phyloP scores from a whole-genome alignment of 2,113 vertebrate species.

The Myotis lucifugus region DNA sequence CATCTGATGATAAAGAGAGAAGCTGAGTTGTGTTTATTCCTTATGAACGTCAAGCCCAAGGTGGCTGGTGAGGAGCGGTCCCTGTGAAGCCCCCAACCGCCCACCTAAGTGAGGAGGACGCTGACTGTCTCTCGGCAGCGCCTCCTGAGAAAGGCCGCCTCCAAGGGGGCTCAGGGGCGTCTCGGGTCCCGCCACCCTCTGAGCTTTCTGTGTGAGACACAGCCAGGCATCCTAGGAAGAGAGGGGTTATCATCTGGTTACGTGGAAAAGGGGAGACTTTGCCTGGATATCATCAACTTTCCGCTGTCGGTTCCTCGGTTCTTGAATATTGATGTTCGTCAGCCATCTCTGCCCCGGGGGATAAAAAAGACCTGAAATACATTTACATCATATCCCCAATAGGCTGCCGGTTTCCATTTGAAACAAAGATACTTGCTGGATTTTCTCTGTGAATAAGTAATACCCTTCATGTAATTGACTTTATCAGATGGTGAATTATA shows the following conservation, averaged over 20 bases:
- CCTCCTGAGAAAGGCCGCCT: not conserved
- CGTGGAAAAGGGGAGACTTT: not conserved
- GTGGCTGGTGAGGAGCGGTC: not conserved
- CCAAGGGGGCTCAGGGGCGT: not conserved
- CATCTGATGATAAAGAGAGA: not conserved
- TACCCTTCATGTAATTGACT: not conserved
- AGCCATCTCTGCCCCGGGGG: not conserved
- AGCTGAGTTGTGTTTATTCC: not conserved
- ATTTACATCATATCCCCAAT: not conserved
- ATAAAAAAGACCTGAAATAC: not conserved
- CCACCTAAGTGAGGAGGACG: not conserved
- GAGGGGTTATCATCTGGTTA: not conserved
- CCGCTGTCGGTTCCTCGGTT: not conserved
- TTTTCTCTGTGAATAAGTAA: not conserved
- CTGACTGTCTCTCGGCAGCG: rapidly evolving
- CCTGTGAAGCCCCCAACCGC: not conserved
- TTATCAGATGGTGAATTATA: not conserved
- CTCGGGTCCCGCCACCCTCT: no score
- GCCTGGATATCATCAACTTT: not conserved
- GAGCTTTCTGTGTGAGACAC: not conserved
- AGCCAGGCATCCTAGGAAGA: not conserved
- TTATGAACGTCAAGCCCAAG: not conserved
- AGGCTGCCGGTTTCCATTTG: not conserved
- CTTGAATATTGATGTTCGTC: not conserved
- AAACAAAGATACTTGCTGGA: not conserved